Evolutionary conservation across 2,797 vertebrate species (phyloP), one percentile per base, ranked within the genome.

Genomic region (Silurus aristotelis): DNA sequence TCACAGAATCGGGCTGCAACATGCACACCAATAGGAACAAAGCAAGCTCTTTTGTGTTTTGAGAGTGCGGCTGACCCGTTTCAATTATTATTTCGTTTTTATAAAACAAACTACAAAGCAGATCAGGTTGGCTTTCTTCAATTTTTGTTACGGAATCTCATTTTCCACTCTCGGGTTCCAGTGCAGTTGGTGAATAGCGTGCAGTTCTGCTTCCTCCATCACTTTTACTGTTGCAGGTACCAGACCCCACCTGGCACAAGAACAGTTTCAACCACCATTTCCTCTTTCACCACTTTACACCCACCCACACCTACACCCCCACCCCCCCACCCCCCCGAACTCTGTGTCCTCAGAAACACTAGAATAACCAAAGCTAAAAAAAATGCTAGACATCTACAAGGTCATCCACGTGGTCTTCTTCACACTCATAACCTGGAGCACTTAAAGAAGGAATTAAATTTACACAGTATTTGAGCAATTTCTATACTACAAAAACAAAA

Each of bases 191-290:
- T 64, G 25, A 83, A 38, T 27, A 20, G 52, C 71, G 60, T 10
- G 20, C 6, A 48, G 89, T 91, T 93, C 91, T 93, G 91, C 90
- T 93, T 94, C 92, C 92, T 90, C 91, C 91, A 85, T 84, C 46
- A 85, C 82, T 15, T 85, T 88, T 89, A 80, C 84, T 90, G 87
- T 89, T 86, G 75, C 72, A 89, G 46, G 46, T 64, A 84, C 67
- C 85, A 81, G 92, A 92, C 92, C 92, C 92, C 93, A 93, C 92
- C 93, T 93, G 93, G 83, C 66, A 48, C 3, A 85, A 89, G 88
- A 92, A 92, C 92, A 88, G 89, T 95, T 95, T 95, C 94, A 93
- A 92, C 94, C 95, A 95, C 94, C 92, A 86, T 92, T 95, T 94
- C 94, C 93, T 91, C 89, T 71, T 91, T 75, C 73, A 25, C 60